Percentiles rank a stretch among this genome's conserved stretches.
These are phyloP conservation scores for Matsumurasca onukii DNA, from an alignment of 1,140 invertebrate species.

Conservation along the genomic window DNA sequence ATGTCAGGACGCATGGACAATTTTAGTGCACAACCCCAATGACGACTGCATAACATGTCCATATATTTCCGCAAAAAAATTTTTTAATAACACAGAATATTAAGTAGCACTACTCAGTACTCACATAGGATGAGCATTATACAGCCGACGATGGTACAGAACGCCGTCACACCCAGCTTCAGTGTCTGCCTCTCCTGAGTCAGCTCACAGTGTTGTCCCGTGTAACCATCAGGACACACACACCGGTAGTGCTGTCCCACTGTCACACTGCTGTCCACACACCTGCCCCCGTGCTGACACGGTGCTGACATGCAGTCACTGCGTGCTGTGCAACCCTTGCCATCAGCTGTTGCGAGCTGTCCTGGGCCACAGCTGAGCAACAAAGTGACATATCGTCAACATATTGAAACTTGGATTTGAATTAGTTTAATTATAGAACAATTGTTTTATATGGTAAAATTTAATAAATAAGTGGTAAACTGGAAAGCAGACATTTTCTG, in stretches of 20 bases:
- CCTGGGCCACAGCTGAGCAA: neutral
- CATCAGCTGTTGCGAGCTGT: neutral
- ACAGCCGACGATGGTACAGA: slow-evolving; percentile 12
- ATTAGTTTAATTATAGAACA: too few relatives aligned
- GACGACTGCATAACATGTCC: too few relatives aligned
- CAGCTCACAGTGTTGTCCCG: neutral
- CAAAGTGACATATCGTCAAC: too few relatives aligned
- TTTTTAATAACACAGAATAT: too few relatives aligned
- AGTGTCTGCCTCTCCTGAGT: slow-evolving; percentile 7
- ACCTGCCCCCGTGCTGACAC: neutral
- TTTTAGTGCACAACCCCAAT: too few relatives aligned
- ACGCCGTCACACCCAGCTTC: neutral
- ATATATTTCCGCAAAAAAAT: too few relatives aligned
- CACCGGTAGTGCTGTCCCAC: neutral
- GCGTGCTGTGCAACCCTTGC: neutral
- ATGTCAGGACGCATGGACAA: too few relatives aligned
- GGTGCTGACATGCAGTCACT: neutral
- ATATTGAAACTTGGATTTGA: too few relatives aligned
- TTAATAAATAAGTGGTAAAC: too few relatives aligned
- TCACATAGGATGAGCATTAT: neutral
- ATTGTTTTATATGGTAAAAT: too few relatives aligned
- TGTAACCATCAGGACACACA: slow-evolving; percentile 1
- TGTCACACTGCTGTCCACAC: neutral
- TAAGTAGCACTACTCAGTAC: too few relatives aligned
- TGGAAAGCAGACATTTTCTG: too few relatives aligned